A percentile compares a stretch with the other conserved stretches of the same genome.
Conservation (phyloP, 2,797 vertebrate genomes). For the Gila robusta region DNA sequence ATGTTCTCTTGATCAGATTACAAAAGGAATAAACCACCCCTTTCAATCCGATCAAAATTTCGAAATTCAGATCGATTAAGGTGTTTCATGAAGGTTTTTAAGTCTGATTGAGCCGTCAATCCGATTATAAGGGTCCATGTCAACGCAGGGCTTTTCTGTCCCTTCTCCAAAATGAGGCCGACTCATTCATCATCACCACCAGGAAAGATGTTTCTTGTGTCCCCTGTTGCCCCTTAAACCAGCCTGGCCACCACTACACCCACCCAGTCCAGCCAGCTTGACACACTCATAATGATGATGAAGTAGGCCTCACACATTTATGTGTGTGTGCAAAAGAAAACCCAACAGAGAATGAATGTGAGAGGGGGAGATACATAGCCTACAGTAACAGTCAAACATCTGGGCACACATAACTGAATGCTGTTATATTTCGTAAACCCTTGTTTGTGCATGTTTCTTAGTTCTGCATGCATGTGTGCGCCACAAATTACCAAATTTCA, state of each 20-base stretch:
- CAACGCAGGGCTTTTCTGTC: neutral
- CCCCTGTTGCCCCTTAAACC: slow-evolving; percentile 29
- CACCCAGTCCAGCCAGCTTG: slow-evolving; percentile 27
- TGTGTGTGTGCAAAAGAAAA: slow-evolving; percentile 12
- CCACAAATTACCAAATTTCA: no score
- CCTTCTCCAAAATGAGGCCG: slow-evolving; percentile 5
- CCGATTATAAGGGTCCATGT: no score
- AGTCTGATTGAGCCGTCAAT: no score
- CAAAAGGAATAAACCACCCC: no score
- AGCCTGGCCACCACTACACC: slow-evolving; percentile 23
- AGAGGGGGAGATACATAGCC: neutral
- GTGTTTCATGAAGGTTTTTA: no score
- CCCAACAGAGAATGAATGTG: slow-evolving; percentile 1
- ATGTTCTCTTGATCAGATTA: no score
- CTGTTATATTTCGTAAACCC: neutral
- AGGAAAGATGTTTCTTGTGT: slow-evolving; percentile 26
- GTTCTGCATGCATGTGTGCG: neutral
- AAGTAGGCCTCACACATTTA: slow-evolving; percentile 23
- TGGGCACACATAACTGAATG: neutral
- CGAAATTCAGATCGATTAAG: no score
- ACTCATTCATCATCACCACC: slow-evolving; percentile 17
- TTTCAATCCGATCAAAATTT: no score
- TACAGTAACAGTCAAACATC: neutral
- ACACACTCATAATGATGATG: slow-evolving; percentile 46
- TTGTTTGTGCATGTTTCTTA: neutral